phyloP scores from a whole-genome alignment of 1,140 invertebrate genomes.

The Drosophila watanabei region DNA sequence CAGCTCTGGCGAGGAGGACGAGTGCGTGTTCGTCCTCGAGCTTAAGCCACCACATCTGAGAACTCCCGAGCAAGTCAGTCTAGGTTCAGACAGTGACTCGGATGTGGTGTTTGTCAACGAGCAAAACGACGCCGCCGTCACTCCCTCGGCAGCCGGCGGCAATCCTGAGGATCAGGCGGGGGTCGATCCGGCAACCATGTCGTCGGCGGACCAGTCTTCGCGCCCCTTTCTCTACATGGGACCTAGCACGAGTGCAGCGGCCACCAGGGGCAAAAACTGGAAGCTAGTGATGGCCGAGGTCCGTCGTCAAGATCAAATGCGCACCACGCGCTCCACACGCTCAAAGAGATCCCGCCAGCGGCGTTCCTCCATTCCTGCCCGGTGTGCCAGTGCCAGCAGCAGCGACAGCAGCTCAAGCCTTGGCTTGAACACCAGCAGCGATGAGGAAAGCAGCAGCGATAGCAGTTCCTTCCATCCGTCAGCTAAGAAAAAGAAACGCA shows the following conservation, averaged over 20 bases:
- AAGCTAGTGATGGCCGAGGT: conserved; percentile 56
- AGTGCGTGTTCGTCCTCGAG: conserved; percentile 82
- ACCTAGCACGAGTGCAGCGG: conserved; percentile 75
- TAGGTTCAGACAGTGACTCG: conserved; percentile 87
- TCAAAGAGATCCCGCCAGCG: conserved; percentile 31
- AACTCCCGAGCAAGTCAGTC: conserved; percentile 87
- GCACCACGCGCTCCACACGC: conserved; percentile 17
- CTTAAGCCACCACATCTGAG: conserved; percentile 87
- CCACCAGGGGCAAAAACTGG: conserved; percentile 66
- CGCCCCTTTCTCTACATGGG: conserved; percentile 55
- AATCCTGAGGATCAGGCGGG: not conserved
- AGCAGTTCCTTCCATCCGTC: conserved; percentile 21
- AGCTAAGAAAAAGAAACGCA: conserved; percentile 29
- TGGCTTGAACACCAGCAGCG: conserved; percentile 16
- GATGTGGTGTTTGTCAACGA: conserved; percentile 87
- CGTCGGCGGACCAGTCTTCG: not conserved
- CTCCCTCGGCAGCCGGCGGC: not conserved
- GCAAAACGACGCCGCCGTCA: conserved; percentile 23
- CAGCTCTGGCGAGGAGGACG: conserved; percentile 67
- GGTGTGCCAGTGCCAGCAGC: conserved; percentile 21
- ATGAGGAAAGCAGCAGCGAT: conserved; percentile 28
- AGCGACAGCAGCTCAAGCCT: conserved; percentile 26
- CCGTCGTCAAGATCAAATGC: conserved; percentile 45
- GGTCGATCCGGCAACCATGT: conserved; percentile 8
- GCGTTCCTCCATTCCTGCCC: not conserved